These are phyloP conservation scores for Pachycephala philippinensis DNA, from an alignment of 2,113 vertebrate species.

Conservation along the genomic window DNA sequence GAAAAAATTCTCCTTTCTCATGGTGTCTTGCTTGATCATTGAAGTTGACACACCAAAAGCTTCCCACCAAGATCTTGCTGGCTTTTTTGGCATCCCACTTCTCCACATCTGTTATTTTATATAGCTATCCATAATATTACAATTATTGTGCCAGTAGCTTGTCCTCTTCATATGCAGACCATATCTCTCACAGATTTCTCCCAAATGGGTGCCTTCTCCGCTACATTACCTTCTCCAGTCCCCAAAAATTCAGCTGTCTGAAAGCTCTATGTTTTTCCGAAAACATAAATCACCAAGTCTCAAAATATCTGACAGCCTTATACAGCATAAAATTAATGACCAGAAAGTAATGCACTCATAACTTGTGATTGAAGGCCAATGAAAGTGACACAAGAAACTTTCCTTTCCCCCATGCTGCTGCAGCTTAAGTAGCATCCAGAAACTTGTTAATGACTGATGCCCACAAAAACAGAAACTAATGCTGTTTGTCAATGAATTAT, in stretches of 20 bases:
- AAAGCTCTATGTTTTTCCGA: background rate
- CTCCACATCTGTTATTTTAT: constrained; percentile 63
- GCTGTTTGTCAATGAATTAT: background rate
- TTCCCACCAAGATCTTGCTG: constrained; percentile 48
- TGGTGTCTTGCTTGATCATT: constrained; percentile 26
- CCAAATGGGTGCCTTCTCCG: background rate
- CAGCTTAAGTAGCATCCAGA: background rate
- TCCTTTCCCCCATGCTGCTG: background rate
- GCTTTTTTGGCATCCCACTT: constrained; percentile 42
- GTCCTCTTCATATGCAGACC: constrained; percentile 5
- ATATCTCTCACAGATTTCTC: constrained; percentile 9
- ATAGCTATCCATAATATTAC: constrained; percentile 14
- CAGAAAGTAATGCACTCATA: background rate
- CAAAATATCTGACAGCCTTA: background rate
- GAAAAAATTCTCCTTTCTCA: constrained; percentile 42
- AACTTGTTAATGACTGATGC: background rate
- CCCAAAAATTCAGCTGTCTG: background rate
- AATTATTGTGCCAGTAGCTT: constrained; percentile 54
- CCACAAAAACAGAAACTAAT: background rate
- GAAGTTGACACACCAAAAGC: constrained; percentile 47
- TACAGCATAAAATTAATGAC: background rate
- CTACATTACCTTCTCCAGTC: background rate
- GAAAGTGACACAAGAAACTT: background rate
- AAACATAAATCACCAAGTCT: background rate
- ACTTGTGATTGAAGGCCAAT: background rate